Evolutionary conservation across 1,140 invertebrate species (phyloP).

Genomic region (Hormaphis cornu): DNA sequence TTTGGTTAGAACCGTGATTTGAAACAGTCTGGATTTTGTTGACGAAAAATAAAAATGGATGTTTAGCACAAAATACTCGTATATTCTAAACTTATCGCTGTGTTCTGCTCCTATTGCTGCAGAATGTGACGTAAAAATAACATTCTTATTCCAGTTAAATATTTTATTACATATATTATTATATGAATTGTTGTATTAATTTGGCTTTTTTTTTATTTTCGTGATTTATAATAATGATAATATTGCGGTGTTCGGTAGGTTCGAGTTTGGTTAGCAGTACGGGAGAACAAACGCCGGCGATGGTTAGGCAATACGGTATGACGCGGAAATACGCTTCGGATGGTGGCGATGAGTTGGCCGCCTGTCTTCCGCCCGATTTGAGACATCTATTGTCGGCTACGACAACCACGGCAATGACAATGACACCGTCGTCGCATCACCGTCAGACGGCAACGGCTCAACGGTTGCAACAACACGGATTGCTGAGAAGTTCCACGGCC

Average conservation of each 20-base stretch:
- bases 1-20: no score
- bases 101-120: no score
- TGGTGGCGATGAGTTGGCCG: slow-evolving; percentile 41
- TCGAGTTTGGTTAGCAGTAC: slow-evolving; percentile 43
- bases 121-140: no score
- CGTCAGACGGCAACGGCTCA: background rate
- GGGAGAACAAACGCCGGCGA: slow-evolving; percentile 39
- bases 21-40: no score
- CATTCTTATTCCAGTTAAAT: no score
- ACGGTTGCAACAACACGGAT: background rate
- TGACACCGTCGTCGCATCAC: background rate
- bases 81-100: no score
- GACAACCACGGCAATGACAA: background rate
- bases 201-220: no score
- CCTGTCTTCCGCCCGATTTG: slow-evolving; percentile 46
- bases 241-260: slow-evolving; percentile 37
- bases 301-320: slow-evolving; percentile 23
- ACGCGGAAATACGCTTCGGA: slow-evolving; percentile 2
- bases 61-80: no score
- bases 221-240: background rate
- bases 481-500: background rate
- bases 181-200: no score
- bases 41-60: no score
- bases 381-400: slow-evolving; percentile 41
- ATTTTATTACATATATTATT: no score